Evolutionary conservation across 1,140 invertebrate genomes (phyloP), one percentile per base, ranked within the genome.

Genomic region (Brachionus manjavacas): DNA sequence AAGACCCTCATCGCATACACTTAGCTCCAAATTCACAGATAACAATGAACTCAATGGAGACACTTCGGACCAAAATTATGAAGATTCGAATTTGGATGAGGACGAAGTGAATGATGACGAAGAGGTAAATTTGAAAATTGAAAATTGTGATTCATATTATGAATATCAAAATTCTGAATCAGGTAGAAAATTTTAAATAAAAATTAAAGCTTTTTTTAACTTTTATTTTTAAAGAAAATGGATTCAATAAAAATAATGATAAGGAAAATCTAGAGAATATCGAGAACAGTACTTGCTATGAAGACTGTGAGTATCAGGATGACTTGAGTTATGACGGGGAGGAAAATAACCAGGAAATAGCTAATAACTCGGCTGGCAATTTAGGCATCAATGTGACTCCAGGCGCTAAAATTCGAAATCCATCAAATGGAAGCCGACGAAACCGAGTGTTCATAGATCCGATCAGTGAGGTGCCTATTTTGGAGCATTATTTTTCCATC

Each of bases 401-500:
- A 23, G 25, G 20, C 7, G 46, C 72, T 9, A 76, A 76, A 49
- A 76, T 28, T 49, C 72, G 72, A 23, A 76, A 49, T 76, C 23
- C 68, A 8, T 72, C 72, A 16, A 35, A 46, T 88, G 92, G 74
- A 85, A 86, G 85, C 85, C 85, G 84, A 60, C 92, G 96, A 43
- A 98, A 97, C 89, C 92, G 97, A 85, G 98, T 96, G n/a, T 99
- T 99, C 89, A 99, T 99, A 86, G 97, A 99, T 90, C 97, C 96
- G 0, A 95, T 98, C 12, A 96, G 95, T 25, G 97, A 99, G 91
- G 96, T 99, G 66, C 96, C 96, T 4, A 92, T 95, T 86, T 91
- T 99, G 83, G 96, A 98, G 88, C 94, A 95, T 87, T 98, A 96
- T 96, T 98, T 98, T 88, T 92, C 93, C n/a, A 92, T 95, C 87